phyloP scores from a whole-genome alignment of 2,113 vertebrate genomes.

The Cariama cristata region DNA sequence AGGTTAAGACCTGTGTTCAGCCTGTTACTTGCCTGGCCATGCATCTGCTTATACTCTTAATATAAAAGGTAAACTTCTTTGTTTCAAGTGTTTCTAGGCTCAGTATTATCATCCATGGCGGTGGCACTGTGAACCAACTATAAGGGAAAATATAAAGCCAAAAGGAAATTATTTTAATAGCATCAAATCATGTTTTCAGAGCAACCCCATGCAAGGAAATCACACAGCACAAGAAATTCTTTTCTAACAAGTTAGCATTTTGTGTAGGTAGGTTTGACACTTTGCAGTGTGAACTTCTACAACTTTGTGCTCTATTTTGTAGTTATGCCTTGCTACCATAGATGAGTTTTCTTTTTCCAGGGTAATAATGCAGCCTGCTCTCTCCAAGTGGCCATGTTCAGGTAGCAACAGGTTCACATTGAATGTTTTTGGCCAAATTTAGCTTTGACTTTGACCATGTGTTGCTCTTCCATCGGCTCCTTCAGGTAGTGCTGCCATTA shows the following conservation, averaged over 20 bases:
- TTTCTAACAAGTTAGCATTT: not conserved
- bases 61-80: not conserved
- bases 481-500: not conserved
- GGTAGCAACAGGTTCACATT: not conserved
- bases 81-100: not conserved
- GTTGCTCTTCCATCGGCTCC: not conserved
- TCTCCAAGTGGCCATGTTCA: not conserved
- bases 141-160: not conserved
- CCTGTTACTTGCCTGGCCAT: not conserved
- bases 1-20: not conserved
- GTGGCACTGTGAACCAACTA: not conserved
- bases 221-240: not conserved
- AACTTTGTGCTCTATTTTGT: not conserved
- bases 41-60: not conserved
- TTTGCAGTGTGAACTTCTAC: not conserved
- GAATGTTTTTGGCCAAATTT: not conserved
- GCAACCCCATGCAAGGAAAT: not conserved
- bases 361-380: not conserved
- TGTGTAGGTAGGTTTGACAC: not conserved
- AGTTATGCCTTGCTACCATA: fast-evolving
- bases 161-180: not conserved
- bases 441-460: not conserved
- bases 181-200: not conserved
- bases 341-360: not conserved
- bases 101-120: not conserved